Base-by-base conservation (phyloP, 2,888 invertebrate species). In the Leptopilina syphax region DNA sequence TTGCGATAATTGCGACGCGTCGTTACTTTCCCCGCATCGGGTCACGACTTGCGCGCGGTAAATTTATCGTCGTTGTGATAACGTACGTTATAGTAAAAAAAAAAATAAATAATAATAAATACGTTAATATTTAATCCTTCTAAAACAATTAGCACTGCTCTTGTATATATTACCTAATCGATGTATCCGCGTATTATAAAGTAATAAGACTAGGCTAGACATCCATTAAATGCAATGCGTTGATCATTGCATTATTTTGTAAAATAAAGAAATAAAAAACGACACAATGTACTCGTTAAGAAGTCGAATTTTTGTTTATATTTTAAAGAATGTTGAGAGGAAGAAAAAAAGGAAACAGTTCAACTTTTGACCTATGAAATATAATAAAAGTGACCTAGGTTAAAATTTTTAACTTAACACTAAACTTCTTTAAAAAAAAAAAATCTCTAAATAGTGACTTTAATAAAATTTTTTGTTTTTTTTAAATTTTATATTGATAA, bases 41-140 rank as follows among this genome's bases (percentile, higher is more conserved):
- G 84, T 85, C 83, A 84, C 86, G 85, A 86, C 85, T 83, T 85
- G 83, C 86, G 83, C 86, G 84, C 83, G 82, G 83, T 85, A 88
- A 89, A 89, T 89, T 90, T 89, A 91, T 91, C 90, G 89, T 91
- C 89, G 90, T 90, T 92, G 92, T 92, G 92, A 91, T 91, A 90
- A 90, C 89, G 88, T 91, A 89, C 87, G 87, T 89, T 91, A 90
- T 88, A 89, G 88, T 86, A 86, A 85, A 83, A 47, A 9, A 50
- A 50, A 50, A 50, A 10, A 50, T 10, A 10, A 50, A 50, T 50
- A 50, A 12, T 50, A 50, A 10, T 50, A 50, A 86, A 84, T 86
- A 87, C 86, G 87, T 86, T 87, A 89, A 88, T 92, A 91, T 91
- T 91, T 92, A 91, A 91, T 89, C 91, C 90, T 88, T 50, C 50